Evolutionary conservation across 2,888 invertebrate genomes (phyloP), one percentile per base, ranked within the genome.

Genomic region (Neria commutata): DNA sequence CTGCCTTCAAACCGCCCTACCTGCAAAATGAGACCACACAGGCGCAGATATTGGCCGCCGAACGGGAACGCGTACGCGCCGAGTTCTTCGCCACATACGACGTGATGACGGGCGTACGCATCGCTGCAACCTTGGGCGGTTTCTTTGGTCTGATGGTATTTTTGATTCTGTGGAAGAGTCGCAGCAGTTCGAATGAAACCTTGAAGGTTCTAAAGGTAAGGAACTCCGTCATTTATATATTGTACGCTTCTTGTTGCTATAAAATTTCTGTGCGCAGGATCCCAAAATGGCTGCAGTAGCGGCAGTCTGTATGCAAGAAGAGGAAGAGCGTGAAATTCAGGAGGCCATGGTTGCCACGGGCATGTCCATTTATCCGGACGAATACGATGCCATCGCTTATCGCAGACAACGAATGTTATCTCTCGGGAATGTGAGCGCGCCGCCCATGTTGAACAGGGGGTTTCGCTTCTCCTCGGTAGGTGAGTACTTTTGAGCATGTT

Each of bases 81-180:
- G 91, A 91, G 79, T 94, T 92, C 84, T 94, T 92, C 85, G 89
- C 90, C 73, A 92, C 93, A 34, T 95, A 95, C 83, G 94, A 95
- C 85, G 91, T 91, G 81, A 94, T 94, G 94, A 95, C 94, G 73
- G 95, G 95, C 67, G 89, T 95, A 66, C 88, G 94, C 67, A 95
- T 95, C 82, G 95, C 95, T 70, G 92, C 92, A 70, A 95, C 95
- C 2, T 85, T 95, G 54, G 94, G 94, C 73, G 93, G 93, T 72
- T 94, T 95, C 83, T 95, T 95, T 83, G 90, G 91, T 65, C 85
- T 95, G 74, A 94, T 95, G 91, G 93, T 94, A 49, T 89, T 95
- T 79, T 86, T 95, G 77, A 91, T 95, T 71, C 88, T 95, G 65
- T 95, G 93, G 85, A 95, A 95, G 83, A 93, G 92, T 82, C 90